Evolutionary conservation across 2,113 vertebrate species (phyloP), one percentile per base, ranked within the genome.

Genomic region (Empidonax traillii): DNA sequence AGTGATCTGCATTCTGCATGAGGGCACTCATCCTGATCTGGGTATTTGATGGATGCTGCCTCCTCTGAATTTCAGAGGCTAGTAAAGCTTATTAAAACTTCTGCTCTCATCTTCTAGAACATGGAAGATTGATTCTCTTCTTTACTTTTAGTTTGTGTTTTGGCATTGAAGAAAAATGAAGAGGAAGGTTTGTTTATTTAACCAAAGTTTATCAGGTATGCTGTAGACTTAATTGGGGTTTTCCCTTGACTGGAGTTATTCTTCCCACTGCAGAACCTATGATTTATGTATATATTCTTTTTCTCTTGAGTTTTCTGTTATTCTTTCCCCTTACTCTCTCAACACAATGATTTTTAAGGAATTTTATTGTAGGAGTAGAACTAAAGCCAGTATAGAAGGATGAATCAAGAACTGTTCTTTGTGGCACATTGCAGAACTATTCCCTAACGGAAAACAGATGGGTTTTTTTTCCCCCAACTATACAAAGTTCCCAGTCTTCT

Each of bases 391-490:
- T 68, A 39, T 22, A 77, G 63, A 80, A 88, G 43, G 31, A 80
- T 52, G 52, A 90, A 71, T 25, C 56, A 81, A 90, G 31, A 18
- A 63, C 21, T 46, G 55, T 55, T 86, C 33, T 74, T 63, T 46
- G 65, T 78, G 85, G 44, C 65, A 86, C 61, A 68, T 2, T 85
- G 44, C 47, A 92, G 72, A 90, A 30, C 49, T 30, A 39, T 81
- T 94, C 56, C 56, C 21, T 77, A 55, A 77, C 35, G n/a, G 62
- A 75, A 92, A 92, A 33, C 76, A 93, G 75, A 90, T 55, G 35
- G 1, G 0, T 0, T 5, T 37, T 27, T 71, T 81, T 73, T 22
- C 1, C 5, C 53, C 20, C 43, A 86, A 22, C 35, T 67, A 56
- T 65, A 67, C 43, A 77, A 77, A 61, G 52, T 65, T 84, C 47